Evolutionary conservation across 2,888 invertebrate species (phyloP).

Genomic region (Phymatocera aterrima): DNA sequence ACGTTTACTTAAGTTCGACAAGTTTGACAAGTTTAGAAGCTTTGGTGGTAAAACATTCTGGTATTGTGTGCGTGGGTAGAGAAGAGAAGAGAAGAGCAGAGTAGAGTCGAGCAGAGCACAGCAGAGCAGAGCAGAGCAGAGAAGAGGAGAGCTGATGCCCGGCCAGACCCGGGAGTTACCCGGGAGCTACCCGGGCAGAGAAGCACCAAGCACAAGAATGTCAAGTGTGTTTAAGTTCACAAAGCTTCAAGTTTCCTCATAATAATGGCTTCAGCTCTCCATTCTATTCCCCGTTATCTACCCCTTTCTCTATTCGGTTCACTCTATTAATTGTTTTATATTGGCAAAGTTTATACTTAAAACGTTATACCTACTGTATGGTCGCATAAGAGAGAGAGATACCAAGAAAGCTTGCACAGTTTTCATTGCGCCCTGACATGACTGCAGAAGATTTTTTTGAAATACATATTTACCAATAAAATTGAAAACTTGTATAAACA

Average conservation of each 20-base stretch:
- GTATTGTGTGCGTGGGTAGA: background rate
- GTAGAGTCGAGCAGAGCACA: background rate
- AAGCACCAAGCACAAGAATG: constrained; percentile 47
- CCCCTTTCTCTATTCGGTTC: constrained; percentile 49
- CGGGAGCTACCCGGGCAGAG: background rate
- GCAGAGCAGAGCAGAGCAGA: background rate
- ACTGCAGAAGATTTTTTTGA: no score
- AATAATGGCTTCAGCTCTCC: constrained; percentile 49
- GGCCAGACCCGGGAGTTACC: constrained; percentile 48
- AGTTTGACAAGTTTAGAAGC: constrained; percentile 18
- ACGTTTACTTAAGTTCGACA: constrained; percentile 31
- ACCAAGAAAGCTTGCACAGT: no score
- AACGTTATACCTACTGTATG: constrained; percentile 40
- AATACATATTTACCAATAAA: no score
- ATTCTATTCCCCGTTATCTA: constrained; percentile 41
- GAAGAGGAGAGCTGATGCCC: constrained; percentile 46
- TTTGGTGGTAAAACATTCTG: background rate
- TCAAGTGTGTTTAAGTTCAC: constrained; percentile 52
- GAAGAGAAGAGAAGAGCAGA: no score
- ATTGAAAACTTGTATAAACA: no score
- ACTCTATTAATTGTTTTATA: constrained; percentile 59
- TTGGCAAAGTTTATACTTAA: constrained; percentile 58
- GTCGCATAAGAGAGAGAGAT: no score
- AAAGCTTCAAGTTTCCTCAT: constrained; percentile 51
- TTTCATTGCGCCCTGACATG: no score